These are phyloP conservation scores for Phoenicopterus ruber DNA, from an alignment of 2,113 vertebrate genomes.

Conservation along the genomic window DNA sequence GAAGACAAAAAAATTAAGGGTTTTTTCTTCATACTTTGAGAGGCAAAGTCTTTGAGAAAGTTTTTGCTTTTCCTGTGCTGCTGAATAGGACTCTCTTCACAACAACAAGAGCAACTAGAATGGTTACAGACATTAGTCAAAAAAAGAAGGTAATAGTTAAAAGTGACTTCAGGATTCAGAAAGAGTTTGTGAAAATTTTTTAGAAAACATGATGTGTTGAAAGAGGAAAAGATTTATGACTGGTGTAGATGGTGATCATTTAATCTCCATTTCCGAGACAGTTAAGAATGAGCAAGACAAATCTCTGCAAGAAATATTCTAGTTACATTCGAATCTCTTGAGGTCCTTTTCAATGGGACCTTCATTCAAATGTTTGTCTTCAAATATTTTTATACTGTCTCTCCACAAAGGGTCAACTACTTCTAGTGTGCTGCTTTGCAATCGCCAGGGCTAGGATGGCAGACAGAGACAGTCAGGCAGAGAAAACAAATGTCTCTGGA, in stretches of 20 bases:
- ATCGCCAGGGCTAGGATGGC: background rate
- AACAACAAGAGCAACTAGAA: background rate
- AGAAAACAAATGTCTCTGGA: background rate
- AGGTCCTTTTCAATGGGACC: background rate
- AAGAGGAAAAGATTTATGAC: background rate
- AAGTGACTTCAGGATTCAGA: background rate
- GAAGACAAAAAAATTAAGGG: fast-evolving
- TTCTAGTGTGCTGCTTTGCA: background rate
- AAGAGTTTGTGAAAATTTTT: background rate
- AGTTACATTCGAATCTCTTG: background rate
- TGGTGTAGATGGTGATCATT: background rate
- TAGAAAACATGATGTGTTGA: background rate
- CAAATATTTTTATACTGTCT: background rate
- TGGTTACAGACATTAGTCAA: background rate
- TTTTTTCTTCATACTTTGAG: background rate
- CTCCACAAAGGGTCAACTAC: background rate
- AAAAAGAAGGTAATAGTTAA: background rate
- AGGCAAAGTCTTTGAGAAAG: background rate
- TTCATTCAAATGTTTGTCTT: background rate
- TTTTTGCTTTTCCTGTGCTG: background rate
- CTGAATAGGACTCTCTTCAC: background rate
- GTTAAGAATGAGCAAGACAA: background rate
- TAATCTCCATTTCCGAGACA: background rate
- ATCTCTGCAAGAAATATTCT: background rate
- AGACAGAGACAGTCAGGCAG: background rate